phyloP scores from a whole-genome alignment of 2,797 vertebrate species.

The Neopelma chrysocephalum region DNA sequence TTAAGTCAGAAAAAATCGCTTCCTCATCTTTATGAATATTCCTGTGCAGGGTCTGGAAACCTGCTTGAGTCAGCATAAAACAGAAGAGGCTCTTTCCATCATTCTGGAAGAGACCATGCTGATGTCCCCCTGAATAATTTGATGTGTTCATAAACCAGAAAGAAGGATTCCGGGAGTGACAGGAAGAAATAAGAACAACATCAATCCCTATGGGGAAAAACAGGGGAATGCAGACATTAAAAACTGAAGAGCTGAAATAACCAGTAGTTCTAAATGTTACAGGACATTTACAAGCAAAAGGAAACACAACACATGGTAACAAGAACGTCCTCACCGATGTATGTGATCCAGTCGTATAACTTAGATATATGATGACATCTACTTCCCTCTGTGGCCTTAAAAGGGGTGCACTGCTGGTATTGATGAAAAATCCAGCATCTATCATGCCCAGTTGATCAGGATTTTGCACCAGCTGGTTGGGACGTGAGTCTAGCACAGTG shows the following conservation, averaged over 20 bases:
- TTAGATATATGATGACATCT: slow-evolving; percentile 84
- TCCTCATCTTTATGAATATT: neutral
- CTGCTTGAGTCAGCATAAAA: neutral
- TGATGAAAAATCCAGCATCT: slow-evolving; percentile 85
- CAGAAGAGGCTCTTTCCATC: neutral
- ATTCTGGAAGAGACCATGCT: neutral
- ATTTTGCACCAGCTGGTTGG: slow-evolving; percentile 81
- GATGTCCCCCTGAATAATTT: neutral
- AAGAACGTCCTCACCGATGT: slow-evolving; percentile 59
- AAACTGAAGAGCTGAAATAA: neutral
- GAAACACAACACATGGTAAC: neutral
- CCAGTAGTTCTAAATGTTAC: neutral
- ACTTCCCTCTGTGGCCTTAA: slow-evolving; percentile 77
- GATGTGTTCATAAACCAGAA: neutral
- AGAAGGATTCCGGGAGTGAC: neutral
- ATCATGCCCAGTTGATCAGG: slow-evolving; percentile 76
- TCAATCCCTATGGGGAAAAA: neutral
- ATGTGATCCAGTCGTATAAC: slow-evolving; percentile 76
- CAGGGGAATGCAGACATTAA: neutral
- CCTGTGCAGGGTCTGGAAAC: neutral
- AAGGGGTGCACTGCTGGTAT: slow-evolving; percentile 81
- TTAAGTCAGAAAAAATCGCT: neutral
- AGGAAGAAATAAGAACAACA: neutral
- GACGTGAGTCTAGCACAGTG: slow-evolving; percentile 80
- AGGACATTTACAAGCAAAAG: neutral